phyloP scores from a whole-genome alignment of 1,140 invertebrate species.

The Pinna nobilis region DNA sequence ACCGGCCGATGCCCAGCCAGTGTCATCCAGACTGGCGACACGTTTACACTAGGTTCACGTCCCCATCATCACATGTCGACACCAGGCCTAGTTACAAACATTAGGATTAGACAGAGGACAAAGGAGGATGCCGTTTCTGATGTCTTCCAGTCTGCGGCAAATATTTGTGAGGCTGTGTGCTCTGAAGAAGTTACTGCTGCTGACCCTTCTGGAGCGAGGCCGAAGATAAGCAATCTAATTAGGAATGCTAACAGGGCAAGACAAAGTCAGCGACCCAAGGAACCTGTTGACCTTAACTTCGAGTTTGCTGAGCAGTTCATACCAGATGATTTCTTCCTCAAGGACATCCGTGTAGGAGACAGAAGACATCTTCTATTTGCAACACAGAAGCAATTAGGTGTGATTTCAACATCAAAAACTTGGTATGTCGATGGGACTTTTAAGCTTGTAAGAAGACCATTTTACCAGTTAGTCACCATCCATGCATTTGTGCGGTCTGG shows the following conservation, averaged over 20 bases:
- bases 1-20: not conserved
- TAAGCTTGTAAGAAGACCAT: not conserved
- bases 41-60: not conserved
- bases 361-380: not conserved
- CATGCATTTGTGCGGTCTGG: not conserved
- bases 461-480: not conserved
- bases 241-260: not conserved
- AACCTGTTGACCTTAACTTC: not conserved
- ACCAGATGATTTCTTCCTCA: not conserved
- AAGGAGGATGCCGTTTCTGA: not conserved
- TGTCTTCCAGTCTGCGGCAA: not conserved
- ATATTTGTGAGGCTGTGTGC: not conserved
- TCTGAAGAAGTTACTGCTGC: not conserved
- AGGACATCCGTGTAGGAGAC: not conserved
- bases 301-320: too few species aligned
- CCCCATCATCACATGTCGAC: not conserved
- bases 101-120: not conserved
- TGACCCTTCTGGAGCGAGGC: not conserved
- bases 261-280: not conserved
- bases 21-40: not conserved
- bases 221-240: not conserved
- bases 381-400: not conserved
- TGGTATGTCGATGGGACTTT: constrained; percentile 2
- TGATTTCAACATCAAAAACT: not conserved
- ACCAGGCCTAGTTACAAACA: not conserved